These are phyloP conservation scores for Cyanoramphus novaezelandiae DNA, from an alignment of 2,113 vertebrate genomes.

Conservation along the genomic window DNA sequence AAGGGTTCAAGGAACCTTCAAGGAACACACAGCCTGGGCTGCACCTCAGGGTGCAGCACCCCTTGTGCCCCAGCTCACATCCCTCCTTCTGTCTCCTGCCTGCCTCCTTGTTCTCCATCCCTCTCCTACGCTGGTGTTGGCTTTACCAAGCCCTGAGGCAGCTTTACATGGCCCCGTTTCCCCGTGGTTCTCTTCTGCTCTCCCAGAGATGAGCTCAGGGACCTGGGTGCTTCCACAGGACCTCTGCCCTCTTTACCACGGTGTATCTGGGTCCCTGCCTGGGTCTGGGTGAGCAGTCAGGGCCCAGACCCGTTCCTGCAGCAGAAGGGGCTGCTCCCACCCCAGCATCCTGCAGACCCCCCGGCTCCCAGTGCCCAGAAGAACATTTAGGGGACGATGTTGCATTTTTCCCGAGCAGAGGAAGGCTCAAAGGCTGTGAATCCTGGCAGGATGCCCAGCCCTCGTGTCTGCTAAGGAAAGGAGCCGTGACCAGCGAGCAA, in stretches of 20 bases:
- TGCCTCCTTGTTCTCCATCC: neutral
- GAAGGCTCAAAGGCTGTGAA: conserved; percentile 15
- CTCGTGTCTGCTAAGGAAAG: neutral
- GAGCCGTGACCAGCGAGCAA: neutral
- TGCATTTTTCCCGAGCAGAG: neutral
- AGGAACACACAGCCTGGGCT: neutral
- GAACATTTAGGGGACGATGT: neutral
- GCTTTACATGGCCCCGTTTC: neutral
- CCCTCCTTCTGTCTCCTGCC: neutral
- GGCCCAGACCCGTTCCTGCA: neutral
- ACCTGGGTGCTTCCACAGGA: neutral
- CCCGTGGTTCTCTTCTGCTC: neutral
- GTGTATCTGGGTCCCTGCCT: neutral
- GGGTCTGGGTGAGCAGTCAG: neutral
- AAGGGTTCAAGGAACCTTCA: too few relatives aligned
- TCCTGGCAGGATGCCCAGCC: conserved; percentile 44
- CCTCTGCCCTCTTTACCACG: fast-evolving
- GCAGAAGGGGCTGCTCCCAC: neutral
- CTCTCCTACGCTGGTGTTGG: neutral
- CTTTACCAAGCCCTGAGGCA: neutral
- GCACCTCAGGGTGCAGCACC: neutral
- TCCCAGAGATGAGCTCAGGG: neutral
- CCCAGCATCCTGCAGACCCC: neutral
- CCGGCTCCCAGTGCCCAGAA: neutral
- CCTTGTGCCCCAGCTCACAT: fast-evolving